phyloP scores from a whole-genome alignment of 2,113 vertebrate genomes.

The Psephotus haematonotus region DNA sequence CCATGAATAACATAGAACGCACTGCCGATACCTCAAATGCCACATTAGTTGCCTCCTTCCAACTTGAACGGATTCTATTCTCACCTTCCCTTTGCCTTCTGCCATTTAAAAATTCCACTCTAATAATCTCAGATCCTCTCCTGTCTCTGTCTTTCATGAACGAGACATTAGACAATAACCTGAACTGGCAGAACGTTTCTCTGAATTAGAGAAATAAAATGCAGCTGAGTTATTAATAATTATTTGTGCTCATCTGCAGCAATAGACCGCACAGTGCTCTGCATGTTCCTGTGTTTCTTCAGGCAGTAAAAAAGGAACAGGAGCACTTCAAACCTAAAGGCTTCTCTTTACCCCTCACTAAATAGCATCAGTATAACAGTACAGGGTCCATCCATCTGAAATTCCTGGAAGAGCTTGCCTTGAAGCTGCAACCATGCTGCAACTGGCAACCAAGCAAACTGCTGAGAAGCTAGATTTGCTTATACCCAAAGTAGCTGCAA shows the following conservation, averaged over 20 bases:
- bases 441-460: neutral
- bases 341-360: neutral
- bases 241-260: neutral
- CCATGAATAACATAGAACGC: constrained; percentile 60
- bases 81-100: neutral
- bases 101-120: neutral
- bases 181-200: neutral
- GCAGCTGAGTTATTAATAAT: neutral
- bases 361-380: neutral
- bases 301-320: neutral
- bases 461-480: neutral
- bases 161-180: neutral
- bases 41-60: constrained; percentile 28
- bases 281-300: neutral
- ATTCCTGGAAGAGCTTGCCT: neutral
- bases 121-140: neutral
- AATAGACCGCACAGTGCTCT: neutral
- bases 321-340: neutral
- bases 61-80: constrained; percentile 17
- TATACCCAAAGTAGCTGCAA: neutral
- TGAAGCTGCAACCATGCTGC: neutral
- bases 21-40: constrained; percentile 37
- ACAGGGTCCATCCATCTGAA: neutral
- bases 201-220: neutral
- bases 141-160: neutral